phyloP scores from a whole-genome alignment of 2,113 vertebrate genomes.

The Oenanthe oenanthe region DNA sequence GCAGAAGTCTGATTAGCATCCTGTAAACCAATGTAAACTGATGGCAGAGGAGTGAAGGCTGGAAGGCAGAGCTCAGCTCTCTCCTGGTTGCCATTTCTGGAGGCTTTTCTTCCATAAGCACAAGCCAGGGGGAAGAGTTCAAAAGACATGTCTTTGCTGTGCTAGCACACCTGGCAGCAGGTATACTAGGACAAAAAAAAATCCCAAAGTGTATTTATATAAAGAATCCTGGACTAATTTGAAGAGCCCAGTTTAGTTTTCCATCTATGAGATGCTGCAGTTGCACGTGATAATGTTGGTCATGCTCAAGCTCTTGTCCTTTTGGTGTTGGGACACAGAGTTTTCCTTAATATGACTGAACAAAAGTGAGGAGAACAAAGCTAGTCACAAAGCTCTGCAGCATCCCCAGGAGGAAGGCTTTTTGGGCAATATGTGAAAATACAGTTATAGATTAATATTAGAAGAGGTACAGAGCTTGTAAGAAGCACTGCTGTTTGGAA shows the following conservation, averaged over 20 bases:
- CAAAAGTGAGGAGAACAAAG: not conserved
- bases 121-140: not conserved
- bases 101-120: not conserved
- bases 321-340: not conserved
- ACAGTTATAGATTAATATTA: not conserved
- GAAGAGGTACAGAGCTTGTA: not conserved
- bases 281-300: not conserved
- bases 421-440: not conserved
- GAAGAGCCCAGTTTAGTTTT: not conserved
- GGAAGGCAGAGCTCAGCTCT: not conserved
- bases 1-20: not conserved
- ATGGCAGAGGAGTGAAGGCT: not conserved
- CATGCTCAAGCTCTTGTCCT: not conserved
- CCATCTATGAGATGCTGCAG: not conserved
- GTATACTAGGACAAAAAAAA: not conserved
- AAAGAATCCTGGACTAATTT: not conserved
- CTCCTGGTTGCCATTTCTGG: not conserved
- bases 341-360: not conserved
- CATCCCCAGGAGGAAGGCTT: not conserved
- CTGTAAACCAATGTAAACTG: not conserved
- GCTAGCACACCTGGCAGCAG: not conserved
- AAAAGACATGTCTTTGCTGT: not conserved
- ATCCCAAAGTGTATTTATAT: accelerated
- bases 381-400: not conserved
- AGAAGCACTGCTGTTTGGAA: not conserved